Conservation (phyloP, 2,113 vertebrate genomes). For the Apteryx owenii region DNA sequence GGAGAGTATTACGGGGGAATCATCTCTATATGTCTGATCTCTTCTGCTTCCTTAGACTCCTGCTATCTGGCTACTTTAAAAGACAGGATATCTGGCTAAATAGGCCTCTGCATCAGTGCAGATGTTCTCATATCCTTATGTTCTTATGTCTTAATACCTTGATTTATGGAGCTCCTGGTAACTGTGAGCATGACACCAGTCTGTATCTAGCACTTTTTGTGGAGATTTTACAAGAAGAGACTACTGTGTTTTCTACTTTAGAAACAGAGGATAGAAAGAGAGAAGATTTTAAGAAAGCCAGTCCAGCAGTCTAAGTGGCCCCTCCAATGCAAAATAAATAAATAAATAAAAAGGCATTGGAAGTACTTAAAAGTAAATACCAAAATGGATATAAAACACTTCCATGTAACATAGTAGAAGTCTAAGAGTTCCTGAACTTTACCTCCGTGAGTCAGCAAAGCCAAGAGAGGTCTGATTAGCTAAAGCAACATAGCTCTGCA, state of each 20-base stretch:
- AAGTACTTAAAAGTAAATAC: neutral
- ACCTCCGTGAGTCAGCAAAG: neutral
- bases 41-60: neutral
- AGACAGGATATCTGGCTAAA: neutral
- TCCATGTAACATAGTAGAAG: neutral
- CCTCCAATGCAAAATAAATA: neutral
- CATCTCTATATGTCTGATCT: neutral
- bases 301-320: neutral
- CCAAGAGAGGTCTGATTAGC: neutral
- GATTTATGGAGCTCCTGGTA: neutral
- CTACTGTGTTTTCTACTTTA: neutral
- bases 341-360: neutral
- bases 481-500: neutral
- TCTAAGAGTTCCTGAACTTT: neutral
- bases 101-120: neutral
- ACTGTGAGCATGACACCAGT: neutral
- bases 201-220: neutral
- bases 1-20: neutral
- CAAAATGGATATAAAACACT: constrained; percentile 7
- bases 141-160: neutral
- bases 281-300: neutral
- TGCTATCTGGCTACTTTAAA: neutral
- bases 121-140: neutral
- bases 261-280: neutral
- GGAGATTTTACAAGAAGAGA: neutral